These are phyloP conservation scores for Brassicogethes aeneus DNA, from an alignment of 2,888 invertebrate species.

Conservation along the genomic window DNA sequence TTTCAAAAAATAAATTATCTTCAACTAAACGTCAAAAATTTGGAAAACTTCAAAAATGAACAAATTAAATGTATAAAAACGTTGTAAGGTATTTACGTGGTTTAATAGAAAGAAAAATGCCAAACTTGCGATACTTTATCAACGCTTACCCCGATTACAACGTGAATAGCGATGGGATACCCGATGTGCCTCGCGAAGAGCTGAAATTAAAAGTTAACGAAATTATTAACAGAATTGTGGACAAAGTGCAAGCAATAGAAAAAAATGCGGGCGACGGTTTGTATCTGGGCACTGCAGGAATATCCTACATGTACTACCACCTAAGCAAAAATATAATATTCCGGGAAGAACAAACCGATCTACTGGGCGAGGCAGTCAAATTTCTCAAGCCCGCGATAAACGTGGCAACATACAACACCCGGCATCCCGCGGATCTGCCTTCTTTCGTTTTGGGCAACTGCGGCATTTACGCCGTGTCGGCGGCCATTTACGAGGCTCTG, in stretches of 20 bases:
- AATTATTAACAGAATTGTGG: neutral
- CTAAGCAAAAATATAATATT: conserved; percentile 50
- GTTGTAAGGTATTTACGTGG: no score
- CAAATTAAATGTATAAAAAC: no score
- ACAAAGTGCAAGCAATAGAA: neutral
- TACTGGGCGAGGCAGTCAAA: conserved; percentile 50
- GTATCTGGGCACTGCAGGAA: conserved; percentile 62
- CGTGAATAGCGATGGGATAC: neutral
- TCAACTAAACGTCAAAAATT: no score
- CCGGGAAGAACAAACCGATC: conserved; percentile 39
- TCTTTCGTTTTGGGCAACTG: conserved; percentile 73
- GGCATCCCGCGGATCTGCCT: conserved; percentile 47
- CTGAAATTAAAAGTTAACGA: neutral
- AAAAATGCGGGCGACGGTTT: conserved; percentile 48
- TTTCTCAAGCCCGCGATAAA: conserved; percentile 56
- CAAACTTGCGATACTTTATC: conserved; percentile 19
- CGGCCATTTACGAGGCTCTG: conserved; percentile 49
- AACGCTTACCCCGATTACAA: neutral
- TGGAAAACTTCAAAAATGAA: no score
- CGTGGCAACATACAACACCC: conserved; percentile 40
- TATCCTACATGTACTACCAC: conserved; percentile 69
- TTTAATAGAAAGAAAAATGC: neutral
- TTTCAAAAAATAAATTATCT: no score
- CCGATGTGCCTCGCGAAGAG: neutral
- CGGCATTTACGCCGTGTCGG: conserved; percentile 66